phyloP scores from a whole-genome alignment of 2,113 vertebrate genomes.

The Sprattus sprattus region DNA sequence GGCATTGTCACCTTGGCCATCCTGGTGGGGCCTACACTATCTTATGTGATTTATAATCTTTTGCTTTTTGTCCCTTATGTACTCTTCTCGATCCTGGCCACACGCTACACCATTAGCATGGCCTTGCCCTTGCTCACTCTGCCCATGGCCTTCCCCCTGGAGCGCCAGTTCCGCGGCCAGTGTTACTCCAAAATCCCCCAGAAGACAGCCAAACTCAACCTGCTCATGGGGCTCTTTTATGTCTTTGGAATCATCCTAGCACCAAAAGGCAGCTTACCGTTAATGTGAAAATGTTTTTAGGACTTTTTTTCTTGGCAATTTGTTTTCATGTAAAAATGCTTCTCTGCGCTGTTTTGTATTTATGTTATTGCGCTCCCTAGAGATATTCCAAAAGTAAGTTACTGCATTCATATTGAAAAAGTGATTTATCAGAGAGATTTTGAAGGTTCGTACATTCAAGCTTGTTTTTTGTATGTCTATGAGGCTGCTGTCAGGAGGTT shows the following conservation, averaged over 20 bases:
- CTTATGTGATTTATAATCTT: conserved; percentile 87
- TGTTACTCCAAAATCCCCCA: conserved; percentile 89
- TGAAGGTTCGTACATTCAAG: not conserved
- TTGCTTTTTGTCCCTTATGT: conserved; percentile 92
- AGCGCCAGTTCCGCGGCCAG: conserved; percentile 88
- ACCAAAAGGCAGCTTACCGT: conserved; percentile 82
- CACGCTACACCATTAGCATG: conserved; percentile 92
- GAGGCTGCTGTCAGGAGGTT: not conserved
- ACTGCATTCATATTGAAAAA: not conserved
- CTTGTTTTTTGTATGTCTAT: not conserved
- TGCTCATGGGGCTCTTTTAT: conserved; percentile 93
- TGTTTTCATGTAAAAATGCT: conserved; percentile 50
- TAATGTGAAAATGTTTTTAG: conserved; percentile 66
- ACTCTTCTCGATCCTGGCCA: conserved; percentile 90
- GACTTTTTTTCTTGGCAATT: conserved; percentile 19
- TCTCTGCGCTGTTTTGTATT: conserved; percentile 45
- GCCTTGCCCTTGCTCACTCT: conserved; percentile 89
- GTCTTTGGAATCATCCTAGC: conserved; percentile 90
- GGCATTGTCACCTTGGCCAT: conserved; percentile 97
- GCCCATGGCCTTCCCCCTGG: conserved; percentile 92
- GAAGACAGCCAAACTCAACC: conserved; percentile 93
- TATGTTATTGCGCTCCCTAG: conserved; percentile 35
- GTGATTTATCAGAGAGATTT: not conserved
- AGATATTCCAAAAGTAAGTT: not conserved
- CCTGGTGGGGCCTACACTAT: conserved; percentile 86